A percentile compares a stretch with the other conserved stretches of the same genome.
phyloP scores from a whole-genome alignment of 2,888 invertebrate species.

The Trichogramma evanescens region DNA sequence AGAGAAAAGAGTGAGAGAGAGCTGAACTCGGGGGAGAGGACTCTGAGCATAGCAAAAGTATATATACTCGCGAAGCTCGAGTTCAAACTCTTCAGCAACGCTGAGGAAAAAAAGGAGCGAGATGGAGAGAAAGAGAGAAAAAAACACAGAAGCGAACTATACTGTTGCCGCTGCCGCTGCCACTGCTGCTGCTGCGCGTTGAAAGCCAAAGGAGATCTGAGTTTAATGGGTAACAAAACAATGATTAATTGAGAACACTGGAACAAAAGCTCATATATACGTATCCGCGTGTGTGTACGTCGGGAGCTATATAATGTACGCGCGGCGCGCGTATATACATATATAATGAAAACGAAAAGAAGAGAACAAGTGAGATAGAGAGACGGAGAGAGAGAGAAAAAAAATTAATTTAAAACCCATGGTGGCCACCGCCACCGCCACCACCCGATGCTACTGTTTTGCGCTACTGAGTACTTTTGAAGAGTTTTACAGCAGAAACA shows the following conservation, averaged over 20 bases:
- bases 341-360: background rate
- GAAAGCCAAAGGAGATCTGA: background rate
- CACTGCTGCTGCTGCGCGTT: background rate
- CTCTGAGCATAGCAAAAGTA: too few species aligned
- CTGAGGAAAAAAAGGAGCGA: conserved; percentile 1
- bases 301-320: too few species aligned
- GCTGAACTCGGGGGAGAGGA: background rate
- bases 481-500: too few species aligned
- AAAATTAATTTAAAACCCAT: background rate
- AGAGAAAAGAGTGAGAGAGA: conserved; percentile 5
- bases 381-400: background rate
- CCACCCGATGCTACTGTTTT: too few species aligned
- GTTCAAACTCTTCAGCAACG: background rate
- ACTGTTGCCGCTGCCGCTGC: background rate
- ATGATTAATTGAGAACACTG: conserved; percentile 1
- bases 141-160: conserved; percentile 6
- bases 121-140: background rate
- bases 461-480: too few species aligned
- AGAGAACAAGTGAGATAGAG: background rate
- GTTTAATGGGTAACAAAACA: conserved; percentile 11
- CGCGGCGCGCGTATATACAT: background rate
- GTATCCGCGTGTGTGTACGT: background rate
- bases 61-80: too few species aligned
- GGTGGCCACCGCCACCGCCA: too few species aligned
- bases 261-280: background rate